Percentiles rank a stretch among this genome's conserved stretches.
Conservation (phyloP, 2,888 invertebrate species). For the Oscheius myriophilus region DNA sequence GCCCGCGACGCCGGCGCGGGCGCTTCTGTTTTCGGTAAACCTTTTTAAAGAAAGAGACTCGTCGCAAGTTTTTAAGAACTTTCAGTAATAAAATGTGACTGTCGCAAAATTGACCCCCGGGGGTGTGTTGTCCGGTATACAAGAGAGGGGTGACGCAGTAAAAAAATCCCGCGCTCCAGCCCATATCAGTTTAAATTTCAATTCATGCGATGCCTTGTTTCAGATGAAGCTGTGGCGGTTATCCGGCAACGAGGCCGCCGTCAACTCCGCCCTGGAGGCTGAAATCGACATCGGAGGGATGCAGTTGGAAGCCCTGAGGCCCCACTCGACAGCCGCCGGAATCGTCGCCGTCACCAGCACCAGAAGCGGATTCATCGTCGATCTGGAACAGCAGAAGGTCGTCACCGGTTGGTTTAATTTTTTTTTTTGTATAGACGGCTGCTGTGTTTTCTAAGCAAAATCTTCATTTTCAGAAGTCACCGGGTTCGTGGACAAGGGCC, state of each 20-base stretch:
- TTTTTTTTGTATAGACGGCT: background rate
- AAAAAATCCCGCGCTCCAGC: no score
- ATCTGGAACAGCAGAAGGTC: conserved; percentile 77
- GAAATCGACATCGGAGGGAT: conserved; percentile 42
- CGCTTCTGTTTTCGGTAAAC: no score
- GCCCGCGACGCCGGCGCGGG: no score
- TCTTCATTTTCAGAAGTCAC: conserved; percentile 38
- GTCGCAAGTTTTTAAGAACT: no score
- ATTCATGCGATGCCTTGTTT: no score
- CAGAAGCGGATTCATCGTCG: conserved; percentile 85
- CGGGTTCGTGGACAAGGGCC: conserved; percentile 77
- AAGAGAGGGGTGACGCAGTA: no score
- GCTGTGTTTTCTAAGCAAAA: background rate
- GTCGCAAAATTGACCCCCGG: no score
- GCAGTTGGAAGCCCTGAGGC: conserved; percentile 38
- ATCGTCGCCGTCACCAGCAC: conserved; percentile 87
- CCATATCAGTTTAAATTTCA: no score
- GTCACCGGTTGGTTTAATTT: conserved; percentile 23
- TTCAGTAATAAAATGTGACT: no score
- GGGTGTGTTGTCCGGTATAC: no score
- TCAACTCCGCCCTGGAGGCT: conserved; percentile 29
- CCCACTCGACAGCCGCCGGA: conserved; percentile 87
- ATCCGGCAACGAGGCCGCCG: conserved; percentile 74
- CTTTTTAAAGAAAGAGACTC: no score
- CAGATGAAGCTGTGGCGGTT: conserved; percentile 74